Conservation (phyloP, 2,888 invertebrate genomes). For the Aricia artaxerxes region DNA sequence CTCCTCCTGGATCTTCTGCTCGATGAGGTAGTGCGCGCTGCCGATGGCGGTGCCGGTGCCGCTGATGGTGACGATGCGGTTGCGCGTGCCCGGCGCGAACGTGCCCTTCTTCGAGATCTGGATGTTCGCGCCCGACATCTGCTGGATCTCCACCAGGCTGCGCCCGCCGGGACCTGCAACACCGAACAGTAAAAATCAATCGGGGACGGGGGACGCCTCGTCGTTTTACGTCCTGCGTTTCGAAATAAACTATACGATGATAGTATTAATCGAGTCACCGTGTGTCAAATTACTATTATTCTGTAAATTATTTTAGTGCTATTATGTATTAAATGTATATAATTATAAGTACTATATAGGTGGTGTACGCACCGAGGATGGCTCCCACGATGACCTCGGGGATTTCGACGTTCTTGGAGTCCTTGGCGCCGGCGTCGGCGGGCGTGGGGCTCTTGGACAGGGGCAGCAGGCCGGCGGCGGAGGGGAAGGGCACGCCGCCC, state of each 20-base stretch:
- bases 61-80: conserved; percentile 97
- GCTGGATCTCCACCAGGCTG: conserved; percentile 98
- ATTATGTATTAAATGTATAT: no score
- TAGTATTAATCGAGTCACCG: no score
- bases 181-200: background rate
- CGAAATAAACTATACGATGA: no score
- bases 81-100: conserved; percentile 97
- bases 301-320: no score
- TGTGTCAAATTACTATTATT: no score
- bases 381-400: conserved; percentile 98
- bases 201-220: no score
- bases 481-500: conserved; percentile 82
- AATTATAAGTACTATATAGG: no score
- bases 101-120: conserved; percentile 99
- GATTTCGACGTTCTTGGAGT: conserved; percentile 95
- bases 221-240: no score
- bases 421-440: conserved; percentile 88
- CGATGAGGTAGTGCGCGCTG: conserved; percentile 96
- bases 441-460: conserved; percentile 90
- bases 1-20: conserved; percentile 97
- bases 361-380: conserved; percentile 89
- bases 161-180: conserved; percentile 92
- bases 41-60: conserved; percentile 93
- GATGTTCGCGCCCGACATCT: conserved; percentile 97
- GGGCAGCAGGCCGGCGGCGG: conserved; percentile 86